Base-by-base conservation (phyloP, 2,888 invertebrate genomes). In the Lapara coniferarum region DNA sequence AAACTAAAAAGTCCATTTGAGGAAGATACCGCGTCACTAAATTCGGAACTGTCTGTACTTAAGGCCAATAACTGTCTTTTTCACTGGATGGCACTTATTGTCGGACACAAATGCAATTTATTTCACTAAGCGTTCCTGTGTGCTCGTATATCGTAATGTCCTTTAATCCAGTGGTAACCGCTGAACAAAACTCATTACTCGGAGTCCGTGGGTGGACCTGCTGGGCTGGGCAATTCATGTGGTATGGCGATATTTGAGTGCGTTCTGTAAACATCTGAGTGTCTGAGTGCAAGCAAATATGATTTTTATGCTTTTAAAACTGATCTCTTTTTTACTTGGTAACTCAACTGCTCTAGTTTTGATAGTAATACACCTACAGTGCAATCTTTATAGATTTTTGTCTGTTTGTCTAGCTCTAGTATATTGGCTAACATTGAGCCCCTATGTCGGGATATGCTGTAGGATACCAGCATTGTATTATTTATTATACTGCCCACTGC, bases 121-220 rank as follows among this genome's bases (percentile, higher is more conserved):
- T 66, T 56, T 66, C 76, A 78, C 75, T 73, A 75, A 75, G 72
- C 70, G 71, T 70, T 76, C 79, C 80, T 82, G 79, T 71, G 78
- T 81, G 78, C 81, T 77, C 80, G 81, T 84, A 81, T 85, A 79
- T 82, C 80, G 80, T 81, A 82, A 82, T 88, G 87, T 87, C 86
- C 87, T 83, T 84, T 91, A 90, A 90, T 90, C 89, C 88, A 80
- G 82, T 81, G 82, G 85, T 87, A 85, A 87, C 85, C 85, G 87
- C 85, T 88, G 81, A 88, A 90, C 90, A 92, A 92, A 93, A 91
- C 92, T 92, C 91, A 91, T 92, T 92, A 91, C 89, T 86, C 80
- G 82, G 75, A 85, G 86, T 89, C 88, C 86, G 89, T 87, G 85
- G 86, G 83, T 79, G 82, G 81, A 85, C 89, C 89, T 87, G 89